Evolutionary conservation across 2,888 invertebrate species (phyloP).

Genomic region (Pandemis cinnamomeana): DNA sequence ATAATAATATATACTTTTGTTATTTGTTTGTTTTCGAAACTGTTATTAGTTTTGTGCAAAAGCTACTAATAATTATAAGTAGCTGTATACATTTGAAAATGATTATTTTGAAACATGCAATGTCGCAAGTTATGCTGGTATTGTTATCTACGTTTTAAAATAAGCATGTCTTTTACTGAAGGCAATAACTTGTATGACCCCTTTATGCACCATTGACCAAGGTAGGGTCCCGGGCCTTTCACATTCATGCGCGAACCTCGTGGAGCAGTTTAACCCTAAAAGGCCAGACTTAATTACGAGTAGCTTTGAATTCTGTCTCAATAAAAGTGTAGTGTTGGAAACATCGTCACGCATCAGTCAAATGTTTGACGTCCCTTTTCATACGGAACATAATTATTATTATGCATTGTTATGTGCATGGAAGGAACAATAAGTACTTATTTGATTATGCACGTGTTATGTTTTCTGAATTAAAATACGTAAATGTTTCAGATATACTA

Average conservation of each 20-base stretch:
- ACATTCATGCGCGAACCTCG: not conserved
- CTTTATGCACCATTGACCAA: not conserved
- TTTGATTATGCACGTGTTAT: too few relatives aligned
- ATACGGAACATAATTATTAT: too few relatives aligned
- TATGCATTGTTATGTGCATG: too few relatives aligned
- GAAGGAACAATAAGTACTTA: too few relatives aligned
- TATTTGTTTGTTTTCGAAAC: too few relatives aligned
- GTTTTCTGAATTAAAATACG: not conserved
- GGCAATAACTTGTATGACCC: not conserved
- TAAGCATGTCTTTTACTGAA: conserved; percentile 2
- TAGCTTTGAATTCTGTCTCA: too few relatives aligned
- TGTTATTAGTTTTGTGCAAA: not conserved
- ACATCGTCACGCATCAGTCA: too few relatives aligned
- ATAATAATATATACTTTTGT: too few relatives aligned
- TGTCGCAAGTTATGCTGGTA: conserved; percentile 3
- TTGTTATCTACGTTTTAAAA: not conserved
- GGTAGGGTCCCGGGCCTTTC: not conserved
- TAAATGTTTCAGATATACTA: not conserved
- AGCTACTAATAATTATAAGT: not conserved
- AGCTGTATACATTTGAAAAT: not conserved
- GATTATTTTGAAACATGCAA: not conserved
- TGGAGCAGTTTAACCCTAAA: not conserved
- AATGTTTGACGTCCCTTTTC: too few relatives aligned
- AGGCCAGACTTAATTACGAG: too few relatives aligned
- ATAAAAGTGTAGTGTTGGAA: too few relatives aligned